Conservation (phyloP, 2,797 vertebrate species). For the Melanotaenia parkinsoni region DNA sequence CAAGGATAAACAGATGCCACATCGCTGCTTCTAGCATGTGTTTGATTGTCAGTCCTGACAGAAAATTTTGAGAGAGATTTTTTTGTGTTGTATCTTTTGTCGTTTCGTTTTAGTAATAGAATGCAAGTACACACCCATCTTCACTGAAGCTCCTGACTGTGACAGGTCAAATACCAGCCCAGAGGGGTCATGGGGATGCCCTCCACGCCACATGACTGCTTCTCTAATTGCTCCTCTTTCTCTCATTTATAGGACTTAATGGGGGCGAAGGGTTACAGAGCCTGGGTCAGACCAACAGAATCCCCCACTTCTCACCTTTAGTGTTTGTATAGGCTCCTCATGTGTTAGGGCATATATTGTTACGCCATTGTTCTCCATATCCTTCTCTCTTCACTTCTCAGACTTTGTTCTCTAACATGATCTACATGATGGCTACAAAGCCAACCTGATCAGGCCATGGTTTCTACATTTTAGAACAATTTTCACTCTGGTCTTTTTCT, state of each 20-base stretch:
- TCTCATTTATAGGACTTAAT: constrained; percentile 68
- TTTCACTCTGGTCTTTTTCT: constrained; percentile 26
- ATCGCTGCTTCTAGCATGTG: constrained; percentile 14
- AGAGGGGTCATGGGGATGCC: constrained; percentile 63
- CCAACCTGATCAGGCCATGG: not conserved
- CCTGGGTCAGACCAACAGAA: constrained; percentile 46
- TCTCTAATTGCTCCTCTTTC: constrained; percentile 72
- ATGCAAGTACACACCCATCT: constrained; percentile 38
- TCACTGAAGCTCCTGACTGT: constrained; percentile 46
- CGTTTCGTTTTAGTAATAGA: not conserved
- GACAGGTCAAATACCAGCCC: constrained; percentile 71
- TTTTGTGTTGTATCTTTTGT: not conserved
- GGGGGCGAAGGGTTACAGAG: constrained; percentile 41
- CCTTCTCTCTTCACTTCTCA: constrained; percentile 8
- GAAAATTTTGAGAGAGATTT: not conserved
- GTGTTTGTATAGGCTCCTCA: constrained; percentile 50
- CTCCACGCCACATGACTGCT: constrained; percentile 62
- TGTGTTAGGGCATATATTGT: constrained; percentile 44
- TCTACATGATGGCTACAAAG: constrained; percentile 5
- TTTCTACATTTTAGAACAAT: constrained; percentile 7
- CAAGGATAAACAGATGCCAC: constrained; percentile 19
- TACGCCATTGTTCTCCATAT: constrained; percentile 26
- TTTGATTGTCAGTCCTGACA: not conserved
- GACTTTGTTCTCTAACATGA: constrained; percentile 25
- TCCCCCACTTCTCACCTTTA: constrained; percentile 24